Conservation (phyloP, 2,797 vertebrate genomes). For the Parambassis ranga region DNA sequence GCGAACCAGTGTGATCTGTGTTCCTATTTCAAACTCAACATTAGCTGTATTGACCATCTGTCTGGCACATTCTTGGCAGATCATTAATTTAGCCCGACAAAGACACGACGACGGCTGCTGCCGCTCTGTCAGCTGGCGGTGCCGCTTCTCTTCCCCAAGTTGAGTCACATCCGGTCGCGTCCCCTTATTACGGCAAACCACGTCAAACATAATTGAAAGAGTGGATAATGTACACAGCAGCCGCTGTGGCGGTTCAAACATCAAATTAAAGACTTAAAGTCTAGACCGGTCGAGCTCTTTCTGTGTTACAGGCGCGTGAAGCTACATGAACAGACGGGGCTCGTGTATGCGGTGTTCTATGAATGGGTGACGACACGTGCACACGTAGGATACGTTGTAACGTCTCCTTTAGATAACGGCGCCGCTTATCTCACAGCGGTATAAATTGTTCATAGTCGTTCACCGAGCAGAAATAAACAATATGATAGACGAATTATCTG, state of each 20-base stretch:
- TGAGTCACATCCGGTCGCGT: conserved; percentile 49
- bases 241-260: background rate
- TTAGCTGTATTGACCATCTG: background rate
- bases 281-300: background rate
- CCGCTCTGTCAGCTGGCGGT: background rate
- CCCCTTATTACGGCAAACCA: background rate
- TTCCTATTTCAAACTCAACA: background rate
- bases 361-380: conserved; percentile 73
- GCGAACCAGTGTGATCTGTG: rapidly evolving
- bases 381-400: background rate
- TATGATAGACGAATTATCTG: background rate
- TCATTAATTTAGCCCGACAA: background rate
- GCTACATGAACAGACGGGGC: background rate
- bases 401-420: background rate
- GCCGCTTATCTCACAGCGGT: background rate
- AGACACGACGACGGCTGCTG: background rate
- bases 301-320: background rate
- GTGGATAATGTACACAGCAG: rapidly evolving
- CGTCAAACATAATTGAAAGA: background rate
- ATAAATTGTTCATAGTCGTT: rapidly evolving
- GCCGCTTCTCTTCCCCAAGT: background rate
- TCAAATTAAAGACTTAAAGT: background rate
- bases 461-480: rapidly evolving
- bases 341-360: background rate
- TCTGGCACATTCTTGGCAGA: background rate